Evolutionary conservation across 1,140 invertebrate genomes (phyloP), one percentile per base, ranked within the genome.

Genomic region (Neoseiulus cucumeris): DNA sequence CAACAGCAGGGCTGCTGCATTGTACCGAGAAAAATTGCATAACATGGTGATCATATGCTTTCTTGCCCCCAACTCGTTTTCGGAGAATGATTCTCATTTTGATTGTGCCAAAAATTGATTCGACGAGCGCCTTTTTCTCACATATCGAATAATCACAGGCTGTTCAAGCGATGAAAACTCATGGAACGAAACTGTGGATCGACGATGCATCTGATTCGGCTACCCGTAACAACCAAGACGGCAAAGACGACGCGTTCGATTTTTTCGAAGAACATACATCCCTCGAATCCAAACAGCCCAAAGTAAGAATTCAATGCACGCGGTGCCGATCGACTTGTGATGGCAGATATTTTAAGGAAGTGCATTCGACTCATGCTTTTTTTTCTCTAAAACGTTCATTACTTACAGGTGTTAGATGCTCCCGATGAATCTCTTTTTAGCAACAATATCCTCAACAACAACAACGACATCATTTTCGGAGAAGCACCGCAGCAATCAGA

Each of bases 1-100:
- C 76, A 93, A 89, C 73, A 98, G 93, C 2, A 80, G 93, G 70
- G 91, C 91, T 44, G 95, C 95, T 5, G 84, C 87, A 72, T 76
- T 94, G 67, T 99, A 99, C 74, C 82, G 84, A 69, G 88, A 93
- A 69, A 93, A 92, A 77, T 75, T 96, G 64, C 74, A 82, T 67
- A 77, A 84, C 64, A 73, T 84, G 68, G 88, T 93, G 22, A 42
- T 14, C 14, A 65, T n/a, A 4, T n/a, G n/a, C 42, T 14, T n/a
- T n/a, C n/a, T 14, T 44, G n/a, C n/a, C n/a, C n/a, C n/a, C n/a
- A n/a, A n/a, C n/a, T n/a, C n/a, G n/a, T n/a, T n/a, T n/a, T n/a
- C n/a, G n/a, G n/a, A n/a, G n/a, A n/a, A n/a, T n/a, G n/a, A n/a
- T n/a, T n/a, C n/a, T n/a, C n/a, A n/a, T n/a, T n/a, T n/a, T n/a